A percentile compares a stretch with the other conserved stretches of the same genome.
phyloP scores from a whole-genome alignment of 2,888 invertebrate species.

The Lissocephala sabroskyi region DNA sequence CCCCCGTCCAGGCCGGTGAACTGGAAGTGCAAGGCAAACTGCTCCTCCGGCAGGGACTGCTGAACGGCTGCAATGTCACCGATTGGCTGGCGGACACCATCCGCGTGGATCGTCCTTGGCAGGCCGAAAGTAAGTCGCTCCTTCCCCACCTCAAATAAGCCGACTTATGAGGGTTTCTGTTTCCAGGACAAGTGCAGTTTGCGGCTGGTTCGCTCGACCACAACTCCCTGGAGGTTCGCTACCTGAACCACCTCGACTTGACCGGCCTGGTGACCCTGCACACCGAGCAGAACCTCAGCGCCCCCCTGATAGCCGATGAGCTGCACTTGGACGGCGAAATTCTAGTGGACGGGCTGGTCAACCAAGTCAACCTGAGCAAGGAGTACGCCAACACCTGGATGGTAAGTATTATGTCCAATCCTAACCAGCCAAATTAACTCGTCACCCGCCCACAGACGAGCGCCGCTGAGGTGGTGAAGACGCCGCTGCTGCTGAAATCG shows the following conservation, averaged over 20 bases:
- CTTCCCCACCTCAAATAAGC: too few species aligned
- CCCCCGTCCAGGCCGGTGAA: constrained; percentile 54
- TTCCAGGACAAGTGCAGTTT: not conserved
- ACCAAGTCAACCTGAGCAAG: constrained; percentile 70
- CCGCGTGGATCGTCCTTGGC: constrained; percentile 69
- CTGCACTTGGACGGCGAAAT: constrained; percentile 64
- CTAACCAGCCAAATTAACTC: not conserved
- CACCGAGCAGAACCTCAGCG: constrained; percentile 72
- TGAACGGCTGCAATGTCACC: constrained; percentile 70
- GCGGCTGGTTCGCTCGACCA: constrained; percentile 58
- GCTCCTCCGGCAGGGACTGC: constrained; percentile 18
- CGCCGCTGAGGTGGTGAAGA: constrained; percentile 48
- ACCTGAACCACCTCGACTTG: constrained; percentile 73
- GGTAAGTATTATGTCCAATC: constrained; percentile 69
- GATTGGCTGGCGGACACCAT: constrained; percentile 72
- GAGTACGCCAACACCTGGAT: constrained; percentile 74
- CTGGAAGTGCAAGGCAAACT: constrained; percentile 56
- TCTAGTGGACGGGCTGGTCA: constrained; percentile 63
- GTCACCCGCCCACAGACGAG: not conserved
- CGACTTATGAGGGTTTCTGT: not conserved
- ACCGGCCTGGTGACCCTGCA: constrained; percentile 72
- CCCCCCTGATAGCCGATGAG: constrained; percentile 67
- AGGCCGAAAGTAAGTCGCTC: constrained; percentile 41
- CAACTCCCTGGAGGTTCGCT: constrained; percentile 68
- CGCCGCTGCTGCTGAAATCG: constrained; percentile 70